Evolutionary conservation across 2,797 vertebrate genomes (phyloP).

Genomic region (Trachops cirrhosus): DNA sequence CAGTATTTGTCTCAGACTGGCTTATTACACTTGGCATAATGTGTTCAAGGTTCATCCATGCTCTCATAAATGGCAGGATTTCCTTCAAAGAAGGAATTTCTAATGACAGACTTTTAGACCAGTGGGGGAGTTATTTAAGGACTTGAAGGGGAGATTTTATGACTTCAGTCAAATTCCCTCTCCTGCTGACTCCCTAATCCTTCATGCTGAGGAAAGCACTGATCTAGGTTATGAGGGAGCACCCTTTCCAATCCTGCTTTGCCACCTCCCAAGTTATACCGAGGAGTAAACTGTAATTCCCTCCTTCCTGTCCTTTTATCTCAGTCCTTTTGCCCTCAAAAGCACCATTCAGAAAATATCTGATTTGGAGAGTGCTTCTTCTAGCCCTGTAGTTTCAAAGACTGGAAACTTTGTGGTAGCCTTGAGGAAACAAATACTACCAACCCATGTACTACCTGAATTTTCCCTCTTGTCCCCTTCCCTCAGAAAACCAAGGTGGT

Average conservation of each 20-base stretch:
- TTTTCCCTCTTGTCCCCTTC: background rate
- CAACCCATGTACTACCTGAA: background rate
- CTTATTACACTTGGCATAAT: background rate
- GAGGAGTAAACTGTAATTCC: background rate
- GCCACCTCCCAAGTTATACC: background rate
- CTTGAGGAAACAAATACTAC: background rate
- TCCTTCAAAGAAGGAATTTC: conserved; percentile 9
- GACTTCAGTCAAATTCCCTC: background rate
- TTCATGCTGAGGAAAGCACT: background rate
- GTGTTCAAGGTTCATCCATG: background rate
- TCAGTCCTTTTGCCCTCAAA: background rate
- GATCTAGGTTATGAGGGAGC: background rate
- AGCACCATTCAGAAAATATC: background rate
- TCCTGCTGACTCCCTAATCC: background rate
- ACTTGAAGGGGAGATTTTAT: background rate
- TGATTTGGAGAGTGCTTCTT: background rate
- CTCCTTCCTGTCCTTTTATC: background rate
- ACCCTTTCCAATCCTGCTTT: background rate
- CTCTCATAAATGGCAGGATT: background rate
- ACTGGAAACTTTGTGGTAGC: background rate
- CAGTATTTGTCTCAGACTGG: background rate
- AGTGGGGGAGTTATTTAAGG: background rate
- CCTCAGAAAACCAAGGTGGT: background rate
- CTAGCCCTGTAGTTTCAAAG: conserved; percentile 3
- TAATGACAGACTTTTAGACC: background rate